Base-by-base conservation (phyloP, 2,888 invertebrate species). In the Polydrusus pterygomalis region DNA sequence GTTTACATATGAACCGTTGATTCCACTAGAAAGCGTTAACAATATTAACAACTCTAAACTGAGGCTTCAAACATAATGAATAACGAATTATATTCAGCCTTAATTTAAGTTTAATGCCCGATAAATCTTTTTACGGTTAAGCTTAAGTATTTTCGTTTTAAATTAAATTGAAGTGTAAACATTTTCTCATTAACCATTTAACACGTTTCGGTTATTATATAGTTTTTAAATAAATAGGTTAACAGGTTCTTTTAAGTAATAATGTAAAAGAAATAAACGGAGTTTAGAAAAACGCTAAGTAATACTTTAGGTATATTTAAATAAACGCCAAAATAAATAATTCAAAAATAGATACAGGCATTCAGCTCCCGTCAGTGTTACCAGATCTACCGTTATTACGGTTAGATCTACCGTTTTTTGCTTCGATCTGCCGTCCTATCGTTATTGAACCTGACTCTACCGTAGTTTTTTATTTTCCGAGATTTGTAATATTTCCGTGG, bases 151-250 rank as follows among this genome's bases (percentile, higher is more conserved):
- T 56, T 56, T 56, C 30, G 7, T 56, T 30, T 30, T 20, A 30
- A 56, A 56, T 56, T 56, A 56, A 30, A 30, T n/a, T 15, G 9
- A 11, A 25, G 30, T 15, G 56, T 30, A 56, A 56, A 30, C 56
- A 56, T 56, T 25, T 56, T 56, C 9, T 56, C 25, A 56, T 56
- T 56, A 56, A 56, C 11, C 8, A 56, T 56, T 56, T 56, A 15
- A 30, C 56, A 56, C 30, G 30, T 56, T 56, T 8, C 13, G 25
- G 56, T 25, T 25, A 25, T 54, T 13, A 30, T 25, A 54, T 18
- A 54, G 20, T 18, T 54, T 56, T 2, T 56, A 13, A n/a, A 10
- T 56, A 56, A 30, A 30, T n/a, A 43, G 43, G 6, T n/a, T 43
- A 43, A 43, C 43, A 1, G 9, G 6, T 13, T n/a, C n/a, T 2